Conservation (phyloP, 2,797 vertebrate species). For the Myotis pilosus region DNA sequence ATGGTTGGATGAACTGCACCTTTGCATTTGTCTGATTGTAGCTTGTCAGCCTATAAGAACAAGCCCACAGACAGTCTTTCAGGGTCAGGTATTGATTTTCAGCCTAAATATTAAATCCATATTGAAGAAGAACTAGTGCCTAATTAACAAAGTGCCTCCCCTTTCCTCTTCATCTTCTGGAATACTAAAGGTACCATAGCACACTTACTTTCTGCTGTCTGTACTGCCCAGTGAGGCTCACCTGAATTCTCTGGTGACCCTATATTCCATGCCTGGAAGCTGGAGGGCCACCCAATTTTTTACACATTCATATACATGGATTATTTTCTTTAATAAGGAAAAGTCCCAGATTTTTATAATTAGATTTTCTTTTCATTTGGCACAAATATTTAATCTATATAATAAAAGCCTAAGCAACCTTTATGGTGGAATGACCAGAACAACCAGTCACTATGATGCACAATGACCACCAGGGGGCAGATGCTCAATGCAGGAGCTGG, state of each 20-base stretch:
- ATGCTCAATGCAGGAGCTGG: too few relatives aligned
- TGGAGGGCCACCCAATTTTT: not conserved
- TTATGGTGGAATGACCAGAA: too few relatives aligned
- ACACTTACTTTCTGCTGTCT: not conserved
- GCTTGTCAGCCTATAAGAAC: not conserved
- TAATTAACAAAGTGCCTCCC: not conserved
- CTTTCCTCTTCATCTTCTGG: rapidly evolving
- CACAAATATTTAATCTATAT: not conserved
- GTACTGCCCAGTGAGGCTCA: too few relatives aligned
- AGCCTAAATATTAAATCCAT: not conserved
- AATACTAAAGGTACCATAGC: not conserved
- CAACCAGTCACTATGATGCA: too few relatives aligned
- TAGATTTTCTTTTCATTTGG: not conserved
- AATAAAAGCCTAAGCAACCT: too few relatives aligned
- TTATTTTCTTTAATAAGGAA: not conserved
- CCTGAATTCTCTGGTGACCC: not conserved
- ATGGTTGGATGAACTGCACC: not conserved
- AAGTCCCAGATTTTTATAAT: not conserved
- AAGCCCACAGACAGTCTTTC: not conserved
- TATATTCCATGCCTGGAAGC: rapidly evolving
- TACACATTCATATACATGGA: rapidly evolving
- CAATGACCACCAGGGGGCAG: too few relatives aligned
- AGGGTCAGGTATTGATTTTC: not conserved
- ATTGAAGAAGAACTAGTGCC: not conserved
- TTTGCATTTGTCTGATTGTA: rapidly evolving